A percentile compares a stretch with the other conserved stretches of the same genome.
phyloP scores from a whole-genome alignment of 2,797 vertebrate species.

The Lacerta bilineata region DNA sequence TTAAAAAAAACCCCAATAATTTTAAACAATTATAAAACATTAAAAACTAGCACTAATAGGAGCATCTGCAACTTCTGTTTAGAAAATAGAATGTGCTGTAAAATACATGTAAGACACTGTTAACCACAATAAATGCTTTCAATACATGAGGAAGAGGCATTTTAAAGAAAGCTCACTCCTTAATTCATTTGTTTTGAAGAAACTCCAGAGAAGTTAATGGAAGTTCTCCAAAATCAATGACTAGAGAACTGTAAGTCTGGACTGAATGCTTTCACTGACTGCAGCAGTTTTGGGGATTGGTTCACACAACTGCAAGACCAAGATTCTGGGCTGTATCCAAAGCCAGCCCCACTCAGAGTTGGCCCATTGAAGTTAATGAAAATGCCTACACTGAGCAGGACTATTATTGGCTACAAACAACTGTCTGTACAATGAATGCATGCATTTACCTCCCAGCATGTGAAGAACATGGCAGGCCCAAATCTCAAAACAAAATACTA shows the following conservation, averaged over 20 bases:
- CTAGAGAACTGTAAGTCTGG: background rate
- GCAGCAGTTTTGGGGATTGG: background rate
- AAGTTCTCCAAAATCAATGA: slow-evolving; percentile 47
- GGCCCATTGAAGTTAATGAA: too few species aligned
- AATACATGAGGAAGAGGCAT: slow-evolving; percentile 21
- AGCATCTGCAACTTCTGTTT: slow-evolving; percentile 34
- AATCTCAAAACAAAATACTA: background rate
- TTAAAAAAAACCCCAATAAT: background rate
- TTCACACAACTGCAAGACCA: slow-evolving; percentile 3
- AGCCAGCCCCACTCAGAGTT: too few species aligned
- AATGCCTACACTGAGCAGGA: too few species aligned
- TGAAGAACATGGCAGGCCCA: background rate
- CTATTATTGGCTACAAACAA: too few species aligned
- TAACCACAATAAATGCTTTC: slow-evolving; percentile 54
- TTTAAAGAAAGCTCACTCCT: background rate
- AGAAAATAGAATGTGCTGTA: slow-evolving; percentile 48
- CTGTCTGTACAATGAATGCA: background rate
- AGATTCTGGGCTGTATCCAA: background rate
- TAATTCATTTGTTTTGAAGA: slow-evolving; percentile 8
- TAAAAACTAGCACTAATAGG: slow-evolving; percentile 37
- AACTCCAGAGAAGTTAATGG: slow-evolving; percentile 20
- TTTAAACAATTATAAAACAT: slow-evolving; percentile 32
- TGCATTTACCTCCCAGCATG: background rate
- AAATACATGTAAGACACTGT: slow-evolving; percentile 57
- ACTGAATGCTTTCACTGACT: background rate